Percentiles rank a stretch among this genome's conserved stretches.
phyloP scores from a whole-genome alignment of 2,888 invertebrate species.

The Labia minor region DNA sequence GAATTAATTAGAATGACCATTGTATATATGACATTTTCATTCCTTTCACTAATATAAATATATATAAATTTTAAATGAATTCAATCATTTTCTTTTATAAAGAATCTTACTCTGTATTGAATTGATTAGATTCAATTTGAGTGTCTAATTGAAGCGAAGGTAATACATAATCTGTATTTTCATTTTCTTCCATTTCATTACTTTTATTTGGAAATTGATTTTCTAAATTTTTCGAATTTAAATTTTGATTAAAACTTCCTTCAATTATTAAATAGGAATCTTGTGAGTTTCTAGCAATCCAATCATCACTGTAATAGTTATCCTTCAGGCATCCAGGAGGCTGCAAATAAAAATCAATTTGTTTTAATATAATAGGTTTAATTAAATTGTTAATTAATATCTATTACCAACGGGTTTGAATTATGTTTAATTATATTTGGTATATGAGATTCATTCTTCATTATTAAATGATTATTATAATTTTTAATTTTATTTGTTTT shows the following conservation, averaged over 20 bases:
- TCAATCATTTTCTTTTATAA: no score
- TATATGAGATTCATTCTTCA: neutral
- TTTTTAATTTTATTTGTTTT: no score
- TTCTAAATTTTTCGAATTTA: neutral
- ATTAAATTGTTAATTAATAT: neutral
- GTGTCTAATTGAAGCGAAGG: no score
- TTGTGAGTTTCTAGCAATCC: neutral
- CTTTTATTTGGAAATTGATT: neutral
- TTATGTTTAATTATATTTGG: neutral
- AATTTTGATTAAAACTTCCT: neutral
- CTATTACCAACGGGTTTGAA: neutral
- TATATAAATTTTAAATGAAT: no score
- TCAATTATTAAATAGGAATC: neutral
- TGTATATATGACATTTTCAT: no score
- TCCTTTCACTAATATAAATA: no score
- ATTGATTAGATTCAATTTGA: no score
- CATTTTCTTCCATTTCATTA: neutral
- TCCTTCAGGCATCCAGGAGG: neutral
- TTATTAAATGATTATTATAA: neutral
- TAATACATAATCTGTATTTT: no score
- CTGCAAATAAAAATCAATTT: neutral
- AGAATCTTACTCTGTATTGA: no score
- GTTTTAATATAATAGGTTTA: neutral
- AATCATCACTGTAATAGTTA: neutral
- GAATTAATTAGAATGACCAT: no score